Base-by-base conservation (phyloP, 2,888 invertebrate species). In the Volucella inflata region DNA sequence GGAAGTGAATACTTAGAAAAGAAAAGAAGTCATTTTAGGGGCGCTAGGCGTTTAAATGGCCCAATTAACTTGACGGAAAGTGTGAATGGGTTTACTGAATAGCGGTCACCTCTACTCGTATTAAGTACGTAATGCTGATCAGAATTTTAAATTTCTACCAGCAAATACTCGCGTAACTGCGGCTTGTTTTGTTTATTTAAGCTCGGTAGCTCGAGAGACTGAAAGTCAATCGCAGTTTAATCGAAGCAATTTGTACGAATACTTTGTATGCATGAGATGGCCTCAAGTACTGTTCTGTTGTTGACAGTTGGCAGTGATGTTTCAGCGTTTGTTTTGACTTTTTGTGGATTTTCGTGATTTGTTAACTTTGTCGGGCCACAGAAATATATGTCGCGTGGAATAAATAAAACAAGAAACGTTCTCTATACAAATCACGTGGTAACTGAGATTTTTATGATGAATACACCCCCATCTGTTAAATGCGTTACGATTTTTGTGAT, bases 81-180 rank as follows among this genome's bases (percentile, higher is more conserved):
- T 62, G 14, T 16, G 8, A 55, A 17, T 55, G 48, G 42, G 42
- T 67, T 12, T 57, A 38, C 21, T 21, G 57, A 48, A 21, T 65
- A 65, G 38, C 48, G 8, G 55, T 50, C 51, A 72, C 55, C 21
- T 57, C 30, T 12, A 16, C n/a, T n/a, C n/a, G n/a, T n/a, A n/a
- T 42, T 42, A 16, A 14, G 42, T 30, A 16, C 6, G 16, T 46
- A 16, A 14, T 17, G 36, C 67, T 42, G 80, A 75, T 62, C 10
- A 17, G 62, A 80, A 80, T 80, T 75, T 68, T 12, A 75, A 75
- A 74, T 48, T 53, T 12, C 8, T n/a, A 36, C 30, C 57, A 44
- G n/a, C 8, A 21, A 21, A 2, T 21, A 21, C 21, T 21, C 21
- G 21, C 21, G 21, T 1, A 21, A 21, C 21, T 21, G 16, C 30